Evolutionary conservation across 2,797 vertebrate genomes (phyloP).

Genomic region (Trachurus trachurus): DNA sequence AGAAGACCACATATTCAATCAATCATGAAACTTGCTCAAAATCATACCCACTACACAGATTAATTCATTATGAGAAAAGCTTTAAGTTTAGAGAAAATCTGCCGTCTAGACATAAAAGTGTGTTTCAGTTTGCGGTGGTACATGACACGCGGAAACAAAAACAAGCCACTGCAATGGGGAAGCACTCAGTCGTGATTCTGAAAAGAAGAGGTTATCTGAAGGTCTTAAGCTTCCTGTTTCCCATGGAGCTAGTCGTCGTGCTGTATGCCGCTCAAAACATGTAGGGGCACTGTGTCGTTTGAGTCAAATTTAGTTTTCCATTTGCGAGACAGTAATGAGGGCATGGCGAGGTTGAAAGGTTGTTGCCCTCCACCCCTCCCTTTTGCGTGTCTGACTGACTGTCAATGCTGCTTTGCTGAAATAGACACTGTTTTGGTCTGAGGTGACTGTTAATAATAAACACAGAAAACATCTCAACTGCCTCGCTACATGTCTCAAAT

Average conservation of each 20-base stretch:
- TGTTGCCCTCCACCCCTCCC: slow-evolving; percentile 36
- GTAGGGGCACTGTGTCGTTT: slow-evolving; percentile 16
- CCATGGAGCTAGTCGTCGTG: slow-evolving; percentile 24
- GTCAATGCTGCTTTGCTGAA: slow-evolving; percentile 59
- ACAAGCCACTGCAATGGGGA: slow-evolving; percentile 22
- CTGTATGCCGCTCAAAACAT: slow-evolving; percentile 34
- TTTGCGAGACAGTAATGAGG: slow-evolving; percentile 52
- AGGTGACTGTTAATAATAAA: slow-evolving; percentile 74
- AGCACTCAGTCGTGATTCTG: slow-evolving; percentile 44
- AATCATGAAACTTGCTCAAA: neutral
- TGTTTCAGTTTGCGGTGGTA: slow-evolving; percentile 17
- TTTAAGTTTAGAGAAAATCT: neutral
- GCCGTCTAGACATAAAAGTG: neutral
- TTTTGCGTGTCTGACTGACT: slow-evolving; percentile 43
- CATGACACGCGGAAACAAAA: slow-evolving; percentile 16
- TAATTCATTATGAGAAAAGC: neutral
- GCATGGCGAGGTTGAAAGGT: slow-evolving; percentile 59
- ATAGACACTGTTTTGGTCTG: slow-evolving; percentile 73
- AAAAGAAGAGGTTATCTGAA: slow-evolving; percentile 69
- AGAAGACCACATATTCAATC: no score
- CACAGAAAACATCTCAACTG: slow-evolving; percentile 62
- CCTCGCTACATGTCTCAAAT: slow-evolving; percentile 46
- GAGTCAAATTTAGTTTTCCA: slow-evolving; percentile 74
- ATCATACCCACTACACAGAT: neutral
- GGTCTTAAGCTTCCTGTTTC: slow-evolving; percentile 76